Evolutionary conservation across 2,888 invertebrate genomes (phyloP).

Genomic region (Seira sanloemensis): DNA sequence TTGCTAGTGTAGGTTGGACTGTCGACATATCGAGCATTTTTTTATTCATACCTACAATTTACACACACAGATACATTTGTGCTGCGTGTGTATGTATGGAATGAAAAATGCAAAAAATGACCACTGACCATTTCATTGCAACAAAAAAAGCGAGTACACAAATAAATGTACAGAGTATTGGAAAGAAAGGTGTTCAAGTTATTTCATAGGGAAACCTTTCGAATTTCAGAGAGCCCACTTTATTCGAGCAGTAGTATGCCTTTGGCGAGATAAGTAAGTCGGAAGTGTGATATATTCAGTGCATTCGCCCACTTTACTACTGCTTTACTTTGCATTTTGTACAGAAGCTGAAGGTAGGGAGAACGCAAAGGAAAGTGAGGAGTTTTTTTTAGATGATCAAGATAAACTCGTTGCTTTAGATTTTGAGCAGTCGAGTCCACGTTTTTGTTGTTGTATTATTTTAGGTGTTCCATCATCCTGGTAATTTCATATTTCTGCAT

Average conservation of each 20-base stretch:
- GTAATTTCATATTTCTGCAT: neutral
- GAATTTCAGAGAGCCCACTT: neutral
- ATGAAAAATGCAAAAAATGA: slow-evolving; percentile 15
- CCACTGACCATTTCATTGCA: too few species aligned
- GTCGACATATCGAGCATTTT: too few species aligned
- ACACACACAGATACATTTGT: too few species aligned
- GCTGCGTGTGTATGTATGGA: too few species aligned
- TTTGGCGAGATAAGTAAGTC: slow-evolving; percentile 5
- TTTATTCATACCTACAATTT: too few species aligned
- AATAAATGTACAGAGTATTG: neutral
- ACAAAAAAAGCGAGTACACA: too few species aligned
- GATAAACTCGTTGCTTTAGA: slow-evolving; percentile 2
- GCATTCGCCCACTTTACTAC: neutral
- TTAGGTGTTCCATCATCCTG: neutral
- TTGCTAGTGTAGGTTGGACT: neutral
- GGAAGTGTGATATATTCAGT: slow-evolving; percentile 9
- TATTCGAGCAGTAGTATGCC: neutral
- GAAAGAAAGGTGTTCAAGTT: neutral
- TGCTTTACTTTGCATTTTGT: neutral
- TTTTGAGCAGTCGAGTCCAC: neutral
- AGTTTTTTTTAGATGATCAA: neutral
- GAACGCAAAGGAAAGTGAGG: neutral
- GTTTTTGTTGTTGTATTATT: neutral
- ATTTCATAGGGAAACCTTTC: slow-evolving; percentile 4
- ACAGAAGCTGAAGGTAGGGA: neutral